phyloP scores from a whole-genome alignment of 1,140 invertebrate species.

The Dryas iulia region DNA sequence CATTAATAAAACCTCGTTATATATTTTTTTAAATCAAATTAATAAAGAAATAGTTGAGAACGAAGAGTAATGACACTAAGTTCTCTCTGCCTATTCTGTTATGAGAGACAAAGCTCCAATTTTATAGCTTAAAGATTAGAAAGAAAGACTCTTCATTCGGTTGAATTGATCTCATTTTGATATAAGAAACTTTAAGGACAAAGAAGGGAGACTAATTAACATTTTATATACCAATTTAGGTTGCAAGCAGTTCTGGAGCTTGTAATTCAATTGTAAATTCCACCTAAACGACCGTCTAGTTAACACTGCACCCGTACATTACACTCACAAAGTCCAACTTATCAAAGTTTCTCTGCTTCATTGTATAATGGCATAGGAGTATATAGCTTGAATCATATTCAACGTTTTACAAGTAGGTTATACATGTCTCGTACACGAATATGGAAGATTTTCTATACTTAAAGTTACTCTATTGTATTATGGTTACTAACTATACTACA shows the following conservation, averaged over 20 bases:
- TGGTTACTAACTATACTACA: not conserved
- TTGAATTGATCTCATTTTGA: not conserved
- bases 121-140: too few relatives aligned
- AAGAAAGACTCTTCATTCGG: not conserved
- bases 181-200: not conserved
- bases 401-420: slow-evolving; percentile 43
- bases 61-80: too few relatives aligned
- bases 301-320: slow-evolving; percentile 41
- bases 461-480: slow-evolving; percentile 6
- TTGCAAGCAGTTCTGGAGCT: not conserved
- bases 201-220: not conserved
- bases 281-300: slow-evolving; percentile 37
- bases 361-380: slow-evolving; percentile 35
- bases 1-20: too few relatives aligned
- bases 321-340: slow-evolving; percentile 45
- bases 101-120: too few relatives aligned
- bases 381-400: slow-evolving; percentile 32
- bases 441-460: slow-evolving; percentile 12
- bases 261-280: slow-evolving; percentile 30
- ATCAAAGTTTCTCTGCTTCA: slow-evolving; percentile 61
- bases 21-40: too few relatives aligned
- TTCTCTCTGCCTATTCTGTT: too few relatives aligned
- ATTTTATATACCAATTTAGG: not conserved
- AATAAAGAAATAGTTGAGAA: too few relatives aligned
- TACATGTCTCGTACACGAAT: slow-evolving; percentile 33